Evolutionary conservation across 2,888 invertebrate genomes (phyloP), one percentile per base, ranked within the genome.

Genomic region (Caenorhabditis afra): DNA sequence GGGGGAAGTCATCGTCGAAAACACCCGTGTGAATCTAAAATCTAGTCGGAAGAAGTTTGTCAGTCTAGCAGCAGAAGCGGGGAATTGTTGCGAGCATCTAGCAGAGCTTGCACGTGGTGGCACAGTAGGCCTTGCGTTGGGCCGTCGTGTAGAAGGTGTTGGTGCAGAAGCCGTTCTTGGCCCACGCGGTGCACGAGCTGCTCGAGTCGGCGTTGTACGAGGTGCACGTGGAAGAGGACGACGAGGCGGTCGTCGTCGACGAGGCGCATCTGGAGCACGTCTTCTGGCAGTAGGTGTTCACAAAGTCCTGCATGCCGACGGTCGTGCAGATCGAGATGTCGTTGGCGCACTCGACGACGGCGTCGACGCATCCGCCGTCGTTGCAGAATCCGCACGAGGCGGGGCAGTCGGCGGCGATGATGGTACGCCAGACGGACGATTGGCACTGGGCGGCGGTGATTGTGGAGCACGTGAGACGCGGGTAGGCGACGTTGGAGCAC

Each of bases 281-380:
- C 37, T 79, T 81, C 50, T 87, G 70, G 65, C 86, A 86, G 65
- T 77, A 59, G 14, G 59, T 52, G 50, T 64, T 67, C 11, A 75
- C 81, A 50, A 83, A 83, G 20, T 50, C 37, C 44, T 71, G 59
- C 53, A 79, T 53, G 12, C 64, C 71, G 7, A 61, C 65, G 65
- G 73, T 78, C 20, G 37, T 64, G 50, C 81, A 81, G 70, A 81
- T 83, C 3, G 67, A 53, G n/a, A 62, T 49, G 45, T 81, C 79
- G 18, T 76, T 79, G 35, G 75, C 79, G 50, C 83, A 83, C 7
- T 74, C 79, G 62, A 79, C 68, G 5, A 71, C 81, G 10, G 81
- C 79, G 44, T 83, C 82, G 39, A 83, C 67, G 18, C 82, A 83
- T 22, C 81, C 81, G 39, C 81, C 81, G 23, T 68, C 57, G 44